Evolutionary conservation across 2,113 vertebrate species (phyloP).

Genomic region (Centropristis striata): DNA sequence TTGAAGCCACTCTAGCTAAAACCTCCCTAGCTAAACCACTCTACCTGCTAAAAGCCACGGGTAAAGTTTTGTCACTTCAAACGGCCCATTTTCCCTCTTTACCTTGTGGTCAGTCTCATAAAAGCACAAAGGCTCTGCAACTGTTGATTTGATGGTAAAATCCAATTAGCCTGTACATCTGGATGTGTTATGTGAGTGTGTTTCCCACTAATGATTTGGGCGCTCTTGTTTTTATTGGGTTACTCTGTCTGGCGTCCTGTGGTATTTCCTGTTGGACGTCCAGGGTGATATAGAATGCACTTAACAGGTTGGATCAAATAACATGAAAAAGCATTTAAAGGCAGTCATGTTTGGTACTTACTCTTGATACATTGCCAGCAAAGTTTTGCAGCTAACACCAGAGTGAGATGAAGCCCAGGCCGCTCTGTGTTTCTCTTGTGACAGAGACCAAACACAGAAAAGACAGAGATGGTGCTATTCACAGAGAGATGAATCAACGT

Average conservation of each 20-base stretch:
- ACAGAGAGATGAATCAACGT: conserved; percentile 24
- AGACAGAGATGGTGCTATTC: not conserved
- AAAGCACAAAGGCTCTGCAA: conserved; percentile 88
- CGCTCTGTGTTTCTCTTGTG: conserved; percentile 22
- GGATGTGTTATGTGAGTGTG: conserved; percentile 94
- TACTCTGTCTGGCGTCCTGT: conserved; percentile 92
- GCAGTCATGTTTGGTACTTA: conserved; percentile 87
- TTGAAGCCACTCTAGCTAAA: no score
- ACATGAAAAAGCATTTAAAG: conserved; percentile 89
- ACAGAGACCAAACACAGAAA: not conserved
- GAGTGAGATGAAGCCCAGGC: conserved; percentile 2
- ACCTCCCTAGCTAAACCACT: conserved; percentile 57
- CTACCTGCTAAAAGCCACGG: conserved; percentile 86
- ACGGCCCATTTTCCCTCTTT: conserved; percentile 85
- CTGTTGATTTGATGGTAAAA: conserved; percentile 94
- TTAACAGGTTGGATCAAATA: conserved; percentile 95
- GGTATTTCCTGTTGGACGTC: conserved; percentile 97
- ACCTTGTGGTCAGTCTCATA: conserved; percentile 90
- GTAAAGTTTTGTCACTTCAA: conserved; percentile 87
- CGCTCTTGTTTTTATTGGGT: conserved; percentile 95
- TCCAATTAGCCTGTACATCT: conserved; percentile 96
- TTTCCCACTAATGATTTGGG: conserved; percentile 93
- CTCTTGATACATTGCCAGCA: conserved; percentile 70
- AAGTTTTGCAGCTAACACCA: conserved; percentile 60
- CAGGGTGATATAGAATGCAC: conserved; percentile 89